Evolutionary conservation across 2,888 invertebrate species (phyloP).

Genomic region (Cryptocephalus primarius): DNA sequence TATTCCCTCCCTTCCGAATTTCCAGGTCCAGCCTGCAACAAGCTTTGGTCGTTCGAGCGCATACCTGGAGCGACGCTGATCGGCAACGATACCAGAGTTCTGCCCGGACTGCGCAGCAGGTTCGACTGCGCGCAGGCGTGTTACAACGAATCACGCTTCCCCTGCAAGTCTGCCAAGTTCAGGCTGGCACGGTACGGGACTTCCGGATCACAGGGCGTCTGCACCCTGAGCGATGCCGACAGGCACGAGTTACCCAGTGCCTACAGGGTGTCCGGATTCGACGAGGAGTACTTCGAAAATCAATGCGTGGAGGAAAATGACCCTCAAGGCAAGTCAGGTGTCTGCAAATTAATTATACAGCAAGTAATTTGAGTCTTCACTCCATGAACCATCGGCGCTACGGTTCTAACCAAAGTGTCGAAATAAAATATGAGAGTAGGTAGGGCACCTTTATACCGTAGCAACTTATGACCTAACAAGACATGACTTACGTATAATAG

Average conservation of each 20-base stretch:
- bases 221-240: slow-evolving; percentile 61
- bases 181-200: slow-evolving; percentile 11
- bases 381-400: too few relatives aligned
- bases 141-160: slow-evolving; percentile 41
- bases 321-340: too few relatives aligned
- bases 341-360: slow-evolving; percentile 32
- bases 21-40: slow-evolving; percentile 28
- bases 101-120: slow-evolving; percentile 50
- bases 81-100: slow-evolving; percentile 50
- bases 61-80: slow-evolving; percentile 65
- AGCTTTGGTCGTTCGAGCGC: slow-evolving; percentile 66
- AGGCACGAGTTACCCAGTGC: slow-evolving; percentile 66
- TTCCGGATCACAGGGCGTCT: slow-evolving; percentile 46
- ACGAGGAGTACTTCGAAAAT: slow-evolving; percentile 75
- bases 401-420: too few relatives aligned
- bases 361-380: slow-evolving; percentile 1
- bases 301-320: slow-evolving; percentile 48
- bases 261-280: slow-evolving; percentile 61
- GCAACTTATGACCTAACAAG: too few relatives aligned
- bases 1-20: too few relatives aligned
- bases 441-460: too few relatives aligned
- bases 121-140: slow-evolving; percentile 58
- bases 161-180: slow-evolving; percentile 48
- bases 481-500: too few relatives aligned
- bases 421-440: too few relatives aligned